Evolutionary conservation across 1,140 invertebrate species (phyloP).

Genomic region (Laupala kohalensis): DNA sequence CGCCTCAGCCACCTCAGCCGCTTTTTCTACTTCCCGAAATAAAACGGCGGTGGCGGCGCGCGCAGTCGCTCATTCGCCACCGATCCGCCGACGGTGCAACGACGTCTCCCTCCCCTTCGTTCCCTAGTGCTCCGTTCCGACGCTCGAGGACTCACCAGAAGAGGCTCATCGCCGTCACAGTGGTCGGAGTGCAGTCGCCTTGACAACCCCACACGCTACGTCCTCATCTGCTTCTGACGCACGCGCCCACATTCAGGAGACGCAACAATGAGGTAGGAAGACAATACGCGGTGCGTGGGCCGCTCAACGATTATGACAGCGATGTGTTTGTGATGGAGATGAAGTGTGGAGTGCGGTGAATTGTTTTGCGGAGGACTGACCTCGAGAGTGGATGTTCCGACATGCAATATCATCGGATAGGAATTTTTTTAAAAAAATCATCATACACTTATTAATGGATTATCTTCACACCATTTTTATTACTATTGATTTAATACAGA

Average conservation of each 20-base stretch:
- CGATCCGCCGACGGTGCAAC: background rate
- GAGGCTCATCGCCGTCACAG: background rate
- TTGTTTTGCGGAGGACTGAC: no score
- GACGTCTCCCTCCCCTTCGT: background rate
- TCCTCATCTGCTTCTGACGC: background rate
- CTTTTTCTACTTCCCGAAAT: background rate
- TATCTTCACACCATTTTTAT: no score
- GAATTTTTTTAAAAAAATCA: no score
- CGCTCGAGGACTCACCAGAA: no score
- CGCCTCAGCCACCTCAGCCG: background rate
- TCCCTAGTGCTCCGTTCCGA: no score
- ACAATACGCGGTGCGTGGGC: background rate
- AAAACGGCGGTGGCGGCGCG: background rate
- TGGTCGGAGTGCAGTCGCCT: no score
- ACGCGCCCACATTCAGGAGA: background rate
- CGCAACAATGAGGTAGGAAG: background rate
- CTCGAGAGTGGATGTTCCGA: no score
- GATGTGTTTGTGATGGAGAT: background rate
- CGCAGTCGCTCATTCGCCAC: background rate
- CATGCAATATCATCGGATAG: no score
- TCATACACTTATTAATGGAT: no score
- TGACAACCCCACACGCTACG: no score
- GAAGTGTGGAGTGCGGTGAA: no score
- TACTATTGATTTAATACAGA: no score
- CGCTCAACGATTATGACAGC: background rate